phyloP scores from a whole-genome alignment of 2,113 vertebrate species.

The Apistogramma diplotaenia region DNA sequence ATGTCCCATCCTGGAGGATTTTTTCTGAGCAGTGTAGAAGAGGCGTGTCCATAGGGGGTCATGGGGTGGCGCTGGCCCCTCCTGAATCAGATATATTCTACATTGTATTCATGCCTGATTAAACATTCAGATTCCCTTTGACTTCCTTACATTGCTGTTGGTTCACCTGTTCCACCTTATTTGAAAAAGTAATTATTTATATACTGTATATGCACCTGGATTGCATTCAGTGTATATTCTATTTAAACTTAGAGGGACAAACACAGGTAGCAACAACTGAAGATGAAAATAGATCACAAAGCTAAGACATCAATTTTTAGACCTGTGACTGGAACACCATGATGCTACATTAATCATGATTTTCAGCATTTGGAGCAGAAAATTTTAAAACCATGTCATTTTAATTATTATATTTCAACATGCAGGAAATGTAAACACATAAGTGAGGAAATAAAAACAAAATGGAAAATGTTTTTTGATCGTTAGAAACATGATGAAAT shows the following conservation, averaged over 20 bases:
- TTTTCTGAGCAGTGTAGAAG: too few relatives aligned
- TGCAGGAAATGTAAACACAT: too few relatives aligned
- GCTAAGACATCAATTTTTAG: too few relatives aligned
- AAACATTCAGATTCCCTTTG: neutral
- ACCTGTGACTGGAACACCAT: fast-evolving
- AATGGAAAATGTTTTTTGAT: neutral
- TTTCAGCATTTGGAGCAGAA: too few relatives aligned
- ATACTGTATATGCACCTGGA: fast-evolving
- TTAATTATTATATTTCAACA: too few relatives aligned
- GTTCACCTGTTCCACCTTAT: neutral
- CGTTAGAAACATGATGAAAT: neutral
- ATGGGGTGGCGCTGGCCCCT: neutral
- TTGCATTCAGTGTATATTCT: neutral
- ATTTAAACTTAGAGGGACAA: neutral
- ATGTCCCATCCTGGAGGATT: too few relatives aligned
- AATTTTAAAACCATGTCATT: too few relatives aligned
- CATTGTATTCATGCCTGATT: neutral
- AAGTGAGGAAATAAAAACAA: neutral
- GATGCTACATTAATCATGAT: neutral
- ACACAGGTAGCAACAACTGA: neutral
- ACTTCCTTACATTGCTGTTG: neutral
- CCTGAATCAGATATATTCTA: neutral
- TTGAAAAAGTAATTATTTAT: neutral
- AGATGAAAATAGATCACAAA: neutral
- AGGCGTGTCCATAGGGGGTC: neutral